Conservation (phyloP, 2,888 invertebrate species). For the Pandemis corylana region DNA sequence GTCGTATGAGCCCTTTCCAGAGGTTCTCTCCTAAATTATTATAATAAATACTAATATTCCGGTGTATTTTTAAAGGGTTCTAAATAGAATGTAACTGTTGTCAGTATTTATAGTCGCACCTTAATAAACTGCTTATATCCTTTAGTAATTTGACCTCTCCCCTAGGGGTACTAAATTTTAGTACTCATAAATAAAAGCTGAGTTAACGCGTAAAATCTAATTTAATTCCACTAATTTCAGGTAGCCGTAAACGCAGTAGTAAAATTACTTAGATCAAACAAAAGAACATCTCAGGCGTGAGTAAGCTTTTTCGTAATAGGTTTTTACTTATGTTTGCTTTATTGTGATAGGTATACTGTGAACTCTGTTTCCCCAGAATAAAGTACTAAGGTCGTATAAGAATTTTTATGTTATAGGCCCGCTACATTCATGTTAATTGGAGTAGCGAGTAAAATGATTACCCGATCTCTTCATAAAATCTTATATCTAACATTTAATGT, state of each 20-base stretch:
- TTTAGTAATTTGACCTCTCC: conserved; percentile 13
- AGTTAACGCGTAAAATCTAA: conserved; percentile 25
- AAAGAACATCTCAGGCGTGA: conserved; percentile 10
- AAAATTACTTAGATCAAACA: conserved; percentile 23
- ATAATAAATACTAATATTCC: too few species aligned
- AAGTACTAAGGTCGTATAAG: too few species aligned
- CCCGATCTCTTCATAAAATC: too few species aligned
- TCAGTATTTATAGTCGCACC: not conserved
- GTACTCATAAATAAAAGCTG: conserved; percentile 33
- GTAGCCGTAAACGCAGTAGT: conserved; percentile 21
- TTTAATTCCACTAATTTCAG: conserved; percentile 31
- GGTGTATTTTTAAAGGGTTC: too few species aligned
- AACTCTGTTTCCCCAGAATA: not conserved
- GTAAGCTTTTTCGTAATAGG: conserved; percentile 10
- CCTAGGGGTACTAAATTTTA: conserved; percentile 28
- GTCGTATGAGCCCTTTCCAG: too few species aligned
- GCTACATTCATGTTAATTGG: too few species aligned
- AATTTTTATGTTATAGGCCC: too few species aligned
- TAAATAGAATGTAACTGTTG: not conserved
- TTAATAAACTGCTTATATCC: not conserved
- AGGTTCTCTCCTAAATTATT: too few species aligned
- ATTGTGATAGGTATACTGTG: not conserved
- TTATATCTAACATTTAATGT: too few species aligned
- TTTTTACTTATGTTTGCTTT: conserved; percentile 8
- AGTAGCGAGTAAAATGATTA: too few species aligned